These are phyloP conservation scores for Mustela lutreola DNA, from an alignment of 2,113 vertebrate species.

Conservation along the genomic window DNA sequence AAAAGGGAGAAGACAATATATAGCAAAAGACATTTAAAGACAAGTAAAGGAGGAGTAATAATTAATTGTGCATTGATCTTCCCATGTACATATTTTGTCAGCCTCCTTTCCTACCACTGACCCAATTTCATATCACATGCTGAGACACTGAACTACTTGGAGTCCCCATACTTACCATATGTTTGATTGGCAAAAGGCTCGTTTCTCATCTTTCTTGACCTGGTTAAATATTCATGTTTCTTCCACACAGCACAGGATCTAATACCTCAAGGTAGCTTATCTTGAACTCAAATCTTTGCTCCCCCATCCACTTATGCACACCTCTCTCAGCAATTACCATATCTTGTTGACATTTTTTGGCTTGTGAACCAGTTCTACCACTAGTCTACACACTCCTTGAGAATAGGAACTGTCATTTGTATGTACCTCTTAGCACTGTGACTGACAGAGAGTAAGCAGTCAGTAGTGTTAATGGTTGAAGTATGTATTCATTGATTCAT, in stretches of 20 bases:
- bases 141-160: not conserved
- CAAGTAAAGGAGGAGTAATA: not conserved
- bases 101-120: not conserved
- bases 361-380: not conserved
- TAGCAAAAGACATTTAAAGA: not conserved
- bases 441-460: not conserved
- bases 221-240: not conserved
- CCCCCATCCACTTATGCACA: fast-evolving
- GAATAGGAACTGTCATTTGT: not conserved
- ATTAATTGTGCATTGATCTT: not conserved
- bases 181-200: not conserved
- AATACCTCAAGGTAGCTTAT: not conserved
- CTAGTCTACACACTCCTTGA: not conserved
- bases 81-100: no score
- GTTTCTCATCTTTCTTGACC: not conserved
- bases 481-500: not conserved
- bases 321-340: not conserved
- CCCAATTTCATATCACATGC: fast-evolving
- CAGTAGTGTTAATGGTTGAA: not conserved
- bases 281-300: not conserved
- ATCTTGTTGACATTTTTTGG: not conserved
- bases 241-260: not conserved
- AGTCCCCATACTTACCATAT: not conserved
- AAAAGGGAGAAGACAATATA: not conserved
- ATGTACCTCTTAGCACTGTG: not conserved